Base-by-base conservation (phyloP, 2,113 vertebrate species). In the Brachyhypopomus occidentalis region DNA sequence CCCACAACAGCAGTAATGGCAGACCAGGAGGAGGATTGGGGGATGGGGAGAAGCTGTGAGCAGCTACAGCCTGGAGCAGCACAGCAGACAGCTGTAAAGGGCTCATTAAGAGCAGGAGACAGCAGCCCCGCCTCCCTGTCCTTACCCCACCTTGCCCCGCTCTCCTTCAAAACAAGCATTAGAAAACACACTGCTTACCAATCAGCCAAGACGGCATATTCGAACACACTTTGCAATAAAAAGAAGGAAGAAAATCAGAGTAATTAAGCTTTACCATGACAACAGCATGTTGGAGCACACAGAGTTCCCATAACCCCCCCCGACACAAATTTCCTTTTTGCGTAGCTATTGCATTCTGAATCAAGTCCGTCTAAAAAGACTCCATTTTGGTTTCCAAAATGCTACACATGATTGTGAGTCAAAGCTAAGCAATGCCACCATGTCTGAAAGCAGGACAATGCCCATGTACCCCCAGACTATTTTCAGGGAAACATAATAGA, bases 71-170 rank as follows among this genome's bases (percentile, higher is more conserved):
- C 12, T 52, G 45, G 41, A 52, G 12, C 45, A 14, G 45, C 12
- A 9, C 9, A 36, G 62, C 52, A 81, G 72, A 83, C 81, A 77
- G 81, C 81, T 77, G 75, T 77, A 83, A 72, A 55, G 45, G 72
- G 38, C 75, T 83, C 58, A 78, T 72, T 56, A 77, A 77, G 74
- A 30, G 34, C 71, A 52, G n/a, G 2, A 63, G 22, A 25, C 36
- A 12, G 34, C 58, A 23, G n/a, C 75, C 22, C 59, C 74, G 41
- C 59, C 34, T 22, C 60, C 38, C 11, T 45, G 11, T 23, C n/a
- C 2, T 75, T 8, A n/a, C 52, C 52, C 41, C 60, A 55, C 27
- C 41, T 19, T 64, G 20, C 48, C 12, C 38, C 60, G 38, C 34
- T 11, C 59, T 23, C 71, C 52, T 56, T 66, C 19, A 22, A n/a